A percentile compares a stretch with the other conserved stretches of the same genome.
These are phyloP conservation scores for Myripristis jacobus DNA, from an alignment of 2,797 vertebrate genomes.

Conservation along the genomic window DNA sequence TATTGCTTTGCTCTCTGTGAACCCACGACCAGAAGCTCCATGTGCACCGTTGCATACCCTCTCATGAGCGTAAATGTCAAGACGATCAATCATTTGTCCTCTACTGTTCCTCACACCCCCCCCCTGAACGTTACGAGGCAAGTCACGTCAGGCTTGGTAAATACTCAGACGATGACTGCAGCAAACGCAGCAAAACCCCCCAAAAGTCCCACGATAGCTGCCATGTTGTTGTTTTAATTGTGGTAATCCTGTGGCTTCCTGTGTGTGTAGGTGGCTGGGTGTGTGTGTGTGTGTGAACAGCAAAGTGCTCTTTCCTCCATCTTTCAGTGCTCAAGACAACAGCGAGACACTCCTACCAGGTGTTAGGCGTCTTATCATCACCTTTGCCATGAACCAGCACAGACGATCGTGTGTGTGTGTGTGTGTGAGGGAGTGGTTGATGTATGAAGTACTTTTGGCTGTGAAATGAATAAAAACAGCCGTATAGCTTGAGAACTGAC, in stretches of 20 bases:
- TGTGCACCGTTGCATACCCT: no score
- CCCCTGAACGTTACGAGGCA: background rate
- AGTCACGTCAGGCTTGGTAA: constrained; percentile 6
- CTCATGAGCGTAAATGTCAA: background rate
- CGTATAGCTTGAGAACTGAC: constrained; percentile 45
- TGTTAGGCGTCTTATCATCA: constrained; percentile 63
- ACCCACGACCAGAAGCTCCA: no score
- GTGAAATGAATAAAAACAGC: constrained; percentile 56
- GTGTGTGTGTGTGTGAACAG: background rate
- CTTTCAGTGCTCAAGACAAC: constrained; percentile 25
- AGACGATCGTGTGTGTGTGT: constrained; percentile 27
- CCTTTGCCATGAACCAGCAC: constrained; percentile 48
- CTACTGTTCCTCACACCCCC: background rate
- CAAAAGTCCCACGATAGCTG: constrained; percentile 31
- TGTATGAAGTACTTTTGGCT: constrained; percentile 28
- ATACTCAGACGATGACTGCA: constrained; percentile 23
- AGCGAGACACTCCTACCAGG: constrained; percentile 47
- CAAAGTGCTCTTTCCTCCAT: constrained; percentile 5
- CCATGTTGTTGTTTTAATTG: constrained; percentile 44
- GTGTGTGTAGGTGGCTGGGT: constrained; percentile 34
- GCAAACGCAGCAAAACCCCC: background rate
- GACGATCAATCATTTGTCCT: background rate
- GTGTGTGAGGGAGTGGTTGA: constrained; percentile 26
- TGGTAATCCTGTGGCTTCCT: constrained; percentile 49
- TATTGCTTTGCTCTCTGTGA: no score